These are phyloP conservation scores for Formica selysi DNA, from an alignment of 1,140 invertebrate genomes.

Conservation along the genomic window DNA sequence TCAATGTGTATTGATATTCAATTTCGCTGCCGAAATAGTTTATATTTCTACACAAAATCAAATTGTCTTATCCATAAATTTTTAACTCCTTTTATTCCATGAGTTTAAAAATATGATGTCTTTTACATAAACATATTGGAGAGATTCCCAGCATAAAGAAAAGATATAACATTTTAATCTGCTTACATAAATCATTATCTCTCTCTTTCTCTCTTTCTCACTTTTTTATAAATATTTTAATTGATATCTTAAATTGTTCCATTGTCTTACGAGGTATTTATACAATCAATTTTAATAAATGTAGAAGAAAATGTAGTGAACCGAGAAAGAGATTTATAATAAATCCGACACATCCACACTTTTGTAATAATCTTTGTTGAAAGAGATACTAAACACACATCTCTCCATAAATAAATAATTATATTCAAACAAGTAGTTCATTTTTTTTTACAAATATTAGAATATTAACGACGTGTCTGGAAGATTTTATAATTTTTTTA, in stretches of 20 bases:
- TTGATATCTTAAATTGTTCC: conserved; percentile 14
- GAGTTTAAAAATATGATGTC: not conserved
- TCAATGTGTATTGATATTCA: not conserved
- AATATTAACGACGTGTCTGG: not conserved
- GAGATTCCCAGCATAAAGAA: not conserved
- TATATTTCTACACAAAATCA: conserved; percentile 7
- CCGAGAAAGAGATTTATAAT: not conserved
- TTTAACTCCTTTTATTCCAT: not conserved
- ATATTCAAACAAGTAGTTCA: not conserved
- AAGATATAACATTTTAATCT: conserved; percentile 3
- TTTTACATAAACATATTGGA: not conserved
- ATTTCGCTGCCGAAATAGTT: not conserved
- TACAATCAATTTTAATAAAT: conserved; percentile 20
- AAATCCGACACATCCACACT: not conserved
- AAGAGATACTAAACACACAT: not conserved
- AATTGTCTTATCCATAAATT: not conserved
- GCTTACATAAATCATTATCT: not conserved
- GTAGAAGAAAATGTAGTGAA: not conserved
- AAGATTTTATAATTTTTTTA: not conserved
- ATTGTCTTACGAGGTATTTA: conserved; percentile 21
- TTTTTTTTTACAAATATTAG: not conserved
- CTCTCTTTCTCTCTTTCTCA: not conserved
- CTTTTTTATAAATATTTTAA: not conserved
- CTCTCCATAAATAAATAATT: conserved; percentile 8
- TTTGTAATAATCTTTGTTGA: conserved; percentile 7